phyloP scores from a whole-genome alignment of 2,888 invertebrate species.

The Drosophila basisetae region DNA sequence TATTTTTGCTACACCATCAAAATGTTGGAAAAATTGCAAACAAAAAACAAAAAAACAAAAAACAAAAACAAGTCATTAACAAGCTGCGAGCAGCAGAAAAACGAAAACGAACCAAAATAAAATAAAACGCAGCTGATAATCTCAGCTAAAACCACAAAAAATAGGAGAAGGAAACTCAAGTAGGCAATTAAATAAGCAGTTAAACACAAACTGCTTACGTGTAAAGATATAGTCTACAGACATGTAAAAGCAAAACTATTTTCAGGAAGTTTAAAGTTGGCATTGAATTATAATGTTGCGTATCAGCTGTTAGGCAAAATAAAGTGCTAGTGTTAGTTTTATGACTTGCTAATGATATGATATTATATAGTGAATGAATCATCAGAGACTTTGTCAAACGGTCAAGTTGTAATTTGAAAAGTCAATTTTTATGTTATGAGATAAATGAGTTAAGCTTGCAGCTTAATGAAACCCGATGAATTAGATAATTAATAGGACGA shows the following conservation, averaged over 20 bases:
- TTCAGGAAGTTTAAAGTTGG: neutral
- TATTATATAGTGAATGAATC: neutral
- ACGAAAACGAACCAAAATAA: neutral
- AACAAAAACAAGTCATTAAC: conserved; percentile 8
- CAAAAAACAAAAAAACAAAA: neutral
- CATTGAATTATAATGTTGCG: neutral
- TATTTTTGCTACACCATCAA: neutral
- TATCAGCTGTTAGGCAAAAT: neutral
- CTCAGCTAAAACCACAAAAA: neutral
- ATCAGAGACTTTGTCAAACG: neutral
- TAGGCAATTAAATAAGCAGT: neutral
- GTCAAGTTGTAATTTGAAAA: neutral
- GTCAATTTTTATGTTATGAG: neutral
- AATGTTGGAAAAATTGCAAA: neutral
- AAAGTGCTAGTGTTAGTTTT: neutral
- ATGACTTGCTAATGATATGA: neutral
- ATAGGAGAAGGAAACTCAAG: neutral
- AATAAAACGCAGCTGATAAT: neutral
- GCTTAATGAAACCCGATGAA: neutral
- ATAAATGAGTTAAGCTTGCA: neutral
- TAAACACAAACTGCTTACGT: neutral
- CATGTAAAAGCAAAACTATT: neutral
- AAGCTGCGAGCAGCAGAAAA: conserved; percentile 12
- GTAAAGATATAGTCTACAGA: neutral
- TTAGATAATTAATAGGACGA: neutral